A percentile compares a stretch with the other conserved stretches of the same genome.
Conservation (phyloP, 2,888 invertebrate species). For the Miltochrista miniata region DNA sequence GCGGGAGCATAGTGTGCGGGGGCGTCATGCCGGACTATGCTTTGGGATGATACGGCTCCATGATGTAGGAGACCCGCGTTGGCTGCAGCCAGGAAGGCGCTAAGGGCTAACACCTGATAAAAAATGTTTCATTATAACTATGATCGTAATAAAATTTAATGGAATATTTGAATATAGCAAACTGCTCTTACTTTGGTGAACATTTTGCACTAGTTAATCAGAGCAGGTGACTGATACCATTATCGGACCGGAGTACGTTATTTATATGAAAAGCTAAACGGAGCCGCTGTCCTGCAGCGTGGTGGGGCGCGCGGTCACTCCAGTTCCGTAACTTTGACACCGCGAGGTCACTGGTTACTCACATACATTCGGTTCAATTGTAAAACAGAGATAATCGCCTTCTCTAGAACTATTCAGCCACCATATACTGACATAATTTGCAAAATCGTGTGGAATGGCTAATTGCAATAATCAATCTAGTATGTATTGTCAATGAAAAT, state of each 20-base stretch:
- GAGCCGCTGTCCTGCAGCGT: slow-evolving; percentile 65
- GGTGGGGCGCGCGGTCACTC: slow-evolving; percentile 76
- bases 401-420: slow-evolving; percentile 36
- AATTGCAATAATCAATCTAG: slow-evolving; percentile 48
- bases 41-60: slow-evolving; percentile 78
- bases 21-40: slow-evolving; percentile 75
- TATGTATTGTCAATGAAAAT: slow-evolving; percentile 33
- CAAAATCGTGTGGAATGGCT: slow-evolving; percentile 46
- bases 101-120: slow-evolving; percentile 69
- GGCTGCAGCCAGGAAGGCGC: slow-evolving; percentile 78
- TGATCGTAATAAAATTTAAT: slow-evolving; percentile 7
- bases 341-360: slow-evolving; percentile 70
- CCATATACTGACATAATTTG: slow-evolving; percentile 34
- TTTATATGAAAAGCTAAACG: slow-evolving; percentile 82
- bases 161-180: slow-evolving; percentile 11
- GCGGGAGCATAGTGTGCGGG: slow-evolving; percentile 66
- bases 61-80: slow-evolving; percentile 83
- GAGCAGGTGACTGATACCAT: slow-evolving; percentile 80
- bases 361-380: slow-evolving; percentile 62
- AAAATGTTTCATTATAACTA: slow-evolving; percentile 2
- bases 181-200: slow-evolving; percentile 77
- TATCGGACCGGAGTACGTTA: slow-evolving; percentile 72
- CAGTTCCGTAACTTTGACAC: slow-evolving; percentile 83
- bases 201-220: slow-evolving; percentile 80
- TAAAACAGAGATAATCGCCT: slow-evolving; percentile 57